These are phyloP conservation scores for Drosophila subpulchrella DNA, from an alignment of 1,140 invertebrate species.

Conservation along the genomic window DNA sequence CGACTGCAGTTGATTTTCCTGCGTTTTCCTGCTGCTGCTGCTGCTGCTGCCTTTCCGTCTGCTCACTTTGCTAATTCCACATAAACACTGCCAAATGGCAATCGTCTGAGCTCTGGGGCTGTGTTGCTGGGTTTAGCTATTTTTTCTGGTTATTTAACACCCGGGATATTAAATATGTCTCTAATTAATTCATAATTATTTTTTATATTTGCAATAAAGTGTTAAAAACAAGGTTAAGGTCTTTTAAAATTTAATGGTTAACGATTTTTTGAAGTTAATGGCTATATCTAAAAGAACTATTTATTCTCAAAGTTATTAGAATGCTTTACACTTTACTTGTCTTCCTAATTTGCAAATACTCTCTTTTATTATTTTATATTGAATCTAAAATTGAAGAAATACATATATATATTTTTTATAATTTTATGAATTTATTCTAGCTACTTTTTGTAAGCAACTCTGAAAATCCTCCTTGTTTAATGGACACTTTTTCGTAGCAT, in stretches of 20 bases:
- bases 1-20: slow-evolving; percentile 26
- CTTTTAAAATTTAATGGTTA: neutral
- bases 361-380: too few relatives aligned
- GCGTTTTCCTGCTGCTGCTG: neutral
- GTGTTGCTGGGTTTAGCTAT: slow-evolving; percentile 1
- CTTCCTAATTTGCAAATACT: too few relatives aligned
- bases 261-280: too few relatives aligned
- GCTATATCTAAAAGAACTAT: too few relatives aligned
- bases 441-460: neutral
- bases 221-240: neutral
- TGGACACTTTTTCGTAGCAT: slow-evolving; percentile 15
- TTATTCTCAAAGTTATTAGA: too few relatives aligned
- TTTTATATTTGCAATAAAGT: neutral
- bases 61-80: slow-evolving; percentile 59
- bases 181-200: neutral
- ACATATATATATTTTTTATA: too few relatives aligned
- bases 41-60: slow-evolving; percentile 34
- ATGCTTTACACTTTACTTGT: too few relatives aligned
- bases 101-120: slow-evolving; percentile 22
- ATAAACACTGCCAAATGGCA: slow-evolving; percentile 57
- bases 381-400: too few relatives aligned
- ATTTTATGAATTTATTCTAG: too few relatives aligned
- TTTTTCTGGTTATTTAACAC: neutral
- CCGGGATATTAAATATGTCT: neutral
- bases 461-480: neutral